These are phyloP conservation scores for Branchipolynoe longqiensis DNA, from an alignment of 2,888 invertebrate genomes.

Conservation along the genomic window DNA sequence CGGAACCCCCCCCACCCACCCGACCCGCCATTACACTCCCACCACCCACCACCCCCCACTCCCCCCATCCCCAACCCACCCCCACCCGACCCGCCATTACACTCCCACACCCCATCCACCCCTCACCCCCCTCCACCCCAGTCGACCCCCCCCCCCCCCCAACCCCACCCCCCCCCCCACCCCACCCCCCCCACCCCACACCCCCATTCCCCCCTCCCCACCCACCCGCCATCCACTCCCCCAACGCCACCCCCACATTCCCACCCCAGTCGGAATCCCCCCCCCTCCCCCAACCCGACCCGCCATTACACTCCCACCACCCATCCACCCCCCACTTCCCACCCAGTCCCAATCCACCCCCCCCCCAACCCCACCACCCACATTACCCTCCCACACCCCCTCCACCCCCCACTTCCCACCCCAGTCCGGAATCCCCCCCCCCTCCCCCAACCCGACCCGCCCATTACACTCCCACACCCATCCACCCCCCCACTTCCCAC, in stretches of 20 bases:
- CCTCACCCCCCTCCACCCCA: background rate
- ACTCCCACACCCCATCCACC: background rate
- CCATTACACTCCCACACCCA: background rate
- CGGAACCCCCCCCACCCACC: background rate
- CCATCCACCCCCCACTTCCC: background rate
- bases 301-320: background rate
- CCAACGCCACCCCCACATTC: background rate
- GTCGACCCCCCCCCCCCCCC: background rate
- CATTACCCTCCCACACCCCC: background rate
- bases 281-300: background rate
- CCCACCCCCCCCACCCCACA: too few species aligned
- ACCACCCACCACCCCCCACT: background rate
- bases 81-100: background rate
- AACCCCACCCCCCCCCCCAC: background rate
- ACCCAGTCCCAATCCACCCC: background rate
- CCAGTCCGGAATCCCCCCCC: background rate
- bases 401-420: background rate
- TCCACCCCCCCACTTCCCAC: background rate
- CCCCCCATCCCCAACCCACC: background rate
- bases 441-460: background rate
- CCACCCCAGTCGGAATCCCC: background rate
- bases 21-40: background rate
- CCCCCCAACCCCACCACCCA: background rate
- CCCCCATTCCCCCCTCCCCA: background rate
- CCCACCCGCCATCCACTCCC: background rate